Evolutionary conservation across 2,888 invertebrate genomes (phyloP), one percentile per base, ranked within the genome.

Genomic region (Cataglyphis albicans): DNA sequence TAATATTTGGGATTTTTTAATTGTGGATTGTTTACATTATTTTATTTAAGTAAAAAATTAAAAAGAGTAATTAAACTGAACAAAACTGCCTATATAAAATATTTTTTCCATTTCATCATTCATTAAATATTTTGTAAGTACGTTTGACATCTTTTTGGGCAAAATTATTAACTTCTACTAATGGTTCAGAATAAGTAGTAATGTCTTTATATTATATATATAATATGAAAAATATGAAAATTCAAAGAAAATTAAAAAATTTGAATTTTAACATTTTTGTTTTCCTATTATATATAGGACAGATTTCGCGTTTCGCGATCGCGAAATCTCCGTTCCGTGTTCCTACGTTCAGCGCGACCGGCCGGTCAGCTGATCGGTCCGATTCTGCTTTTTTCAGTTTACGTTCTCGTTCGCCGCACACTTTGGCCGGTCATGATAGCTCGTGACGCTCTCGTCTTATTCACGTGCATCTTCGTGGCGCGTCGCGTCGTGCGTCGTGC

Each of bases 321-420:
- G 18, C 72, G 38, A 64, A 3, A n/a, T 25, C 5, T 18, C 76
- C 74, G 72, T 83, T 73, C 78, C 82, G 64, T 75, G 75, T 83
- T 86, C 83, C 76, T 38, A 15, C 64, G 74, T 84, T 86, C 83
- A 85, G 81, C 72, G 35, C 12, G 32, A 25, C 55, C 78, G 81
- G 72, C 80, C 85, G 83, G 73, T 52, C 78, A 83, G 72, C 72
- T 83, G 81, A 63, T 68, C 70, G 57, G 76, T 76, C 41, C 65
- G 55, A 7, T 65, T 65, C 70, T 63, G 67, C 67, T 70, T 80
- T 57, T 6, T 38, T n/a, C 63, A 75, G 52, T 75, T 25, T 18
- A 4, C 44, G 18, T 21, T 38, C 7, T 18, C 52, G 64, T 25
- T 41, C 44, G 5, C 44, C 21, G 32, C 21, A 21, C 3, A 21